Evolutionary conservation across 2,888 invertebrate genomes (phyloP).

Genomic region (Pandemis cinnamomeana): DNA sequence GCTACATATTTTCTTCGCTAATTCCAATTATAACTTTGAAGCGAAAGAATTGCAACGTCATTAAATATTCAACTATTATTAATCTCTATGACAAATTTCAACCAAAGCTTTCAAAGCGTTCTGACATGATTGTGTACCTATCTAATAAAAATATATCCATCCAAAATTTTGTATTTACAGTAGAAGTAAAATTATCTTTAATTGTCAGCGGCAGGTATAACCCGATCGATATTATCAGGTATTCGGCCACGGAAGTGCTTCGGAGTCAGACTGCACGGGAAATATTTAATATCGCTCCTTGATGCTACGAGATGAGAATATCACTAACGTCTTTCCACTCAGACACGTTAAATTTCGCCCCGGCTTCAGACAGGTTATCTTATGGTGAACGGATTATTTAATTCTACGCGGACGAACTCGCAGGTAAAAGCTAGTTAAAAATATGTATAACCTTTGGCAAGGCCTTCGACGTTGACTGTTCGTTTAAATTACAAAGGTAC

Average conservation of each 20-base stretch:
- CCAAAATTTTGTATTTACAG: too few relatives aligned
- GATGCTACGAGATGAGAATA: constrained; percentile 2
- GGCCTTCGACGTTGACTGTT: too few relatives aligned
- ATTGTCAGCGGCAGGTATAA: not conserved
- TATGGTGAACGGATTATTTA: too few relatives aligned
- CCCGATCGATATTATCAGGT: not conserved
- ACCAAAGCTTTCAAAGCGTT: too few relatives aligned
- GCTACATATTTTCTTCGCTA: not conserved
- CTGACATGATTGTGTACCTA: too few relatives aligned
- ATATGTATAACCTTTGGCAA: too few relatives aligned
- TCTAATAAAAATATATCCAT: too few relatives aligned
- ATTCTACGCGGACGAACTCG: too few relatives aligned
- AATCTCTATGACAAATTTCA: too few relatives aligned
- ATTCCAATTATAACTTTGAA: not conserved
- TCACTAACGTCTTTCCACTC: not conserved
- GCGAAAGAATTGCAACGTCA: not conserved
- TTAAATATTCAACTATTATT: not conserved
- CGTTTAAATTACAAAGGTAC: too few relatives aligned
- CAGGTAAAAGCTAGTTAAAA: too few relatives aligned
- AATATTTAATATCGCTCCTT: constrained; percentile 26
- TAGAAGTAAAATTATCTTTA: not conserved
- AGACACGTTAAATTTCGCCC: not conserved
- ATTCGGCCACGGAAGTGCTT: not conserved
- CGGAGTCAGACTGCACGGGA: constrained; percentile 6
- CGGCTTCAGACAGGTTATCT: too few relatives aligned